Base-by-base conservation (phyloP, 2,113 vertebrate species). In the Stigmatopora argus region DNA sequence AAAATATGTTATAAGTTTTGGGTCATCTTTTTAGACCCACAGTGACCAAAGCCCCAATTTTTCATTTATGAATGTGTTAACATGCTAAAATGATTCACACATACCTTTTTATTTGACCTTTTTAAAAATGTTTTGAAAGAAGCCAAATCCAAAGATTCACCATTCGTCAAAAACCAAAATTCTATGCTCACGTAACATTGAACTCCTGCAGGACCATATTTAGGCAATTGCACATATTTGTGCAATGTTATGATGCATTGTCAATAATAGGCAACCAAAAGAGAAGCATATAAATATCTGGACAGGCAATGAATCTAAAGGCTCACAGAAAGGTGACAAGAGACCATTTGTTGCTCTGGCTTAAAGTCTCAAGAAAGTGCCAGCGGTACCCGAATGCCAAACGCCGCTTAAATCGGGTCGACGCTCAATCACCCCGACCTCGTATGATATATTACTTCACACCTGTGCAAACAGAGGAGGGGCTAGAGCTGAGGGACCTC, bases 391-490 rank as follows among this genome's bases (percentile, higher is more conserved):
- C 65, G 47, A 7, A 41, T 78, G 86, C 85, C 85, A 86, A 78
- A 65, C 15, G 46, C 55, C 77, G 75, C 74, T 53, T 11, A 23
- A 85, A 86, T 67, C 86, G 84, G 87, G 80, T 89, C 75, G 82
- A 76, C 68, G 80, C 75, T 78, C 81, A 77, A 75, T 85, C 82
- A 83, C 76, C 85, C 79, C 77, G 86, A 83, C 77, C 75, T 78
- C 80, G 73, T 73, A 78, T 84, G 80, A 70, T 81, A 85, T 69
- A 38, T 6, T 8, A 74, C 84, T 89, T 87, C 83, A 85, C 55
- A 90, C 89, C 89, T 91, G 89, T 85, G 85, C 78, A 90, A 90
- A 91, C 85, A 90, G 51, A 79, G 60, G 69, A 52, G 47, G 64
- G 72, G 66, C 59, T 47, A 18, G 63, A 71, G 72, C 68, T 67